Evolutionary conservation across 2,888 invertebrate species (phyloP).

Genomic region (Pharmacophagus antenor): DNA sequence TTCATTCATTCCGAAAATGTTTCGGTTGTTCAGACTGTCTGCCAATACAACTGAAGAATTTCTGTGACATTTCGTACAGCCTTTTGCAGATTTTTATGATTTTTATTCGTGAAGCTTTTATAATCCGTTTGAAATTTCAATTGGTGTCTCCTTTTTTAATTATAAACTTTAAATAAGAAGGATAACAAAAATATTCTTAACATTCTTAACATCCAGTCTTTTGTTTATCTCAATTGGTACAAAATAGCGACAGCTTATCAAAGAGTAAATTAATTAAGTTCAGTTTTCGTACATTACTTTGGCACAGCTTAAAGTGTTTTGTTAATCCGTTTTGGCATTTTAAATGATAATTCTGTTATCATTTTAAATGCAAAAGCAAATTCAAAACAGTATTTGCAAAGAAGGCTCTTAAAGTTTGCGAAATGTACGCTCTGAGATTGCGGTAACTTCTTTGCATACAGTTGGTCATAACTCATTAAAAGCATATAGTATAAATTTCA

Average conservation of each 20-base stretch:
- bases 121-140: background rate
- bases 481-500: constrained; percentile 2
- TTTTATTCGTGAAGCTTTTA: constrained; percentile 9
- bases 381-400: background rate
- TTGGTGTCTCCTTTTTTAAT: background rate
- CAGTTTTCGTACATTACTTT: too few species aligned
- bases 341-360: background rate
- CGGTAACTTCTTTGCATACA: constrained; percentile 1
- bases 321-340: too few species aligned
- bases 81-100: constrained; percentile 8
- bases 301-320: background rate
- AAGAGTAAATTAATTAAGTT: too few species aligned
- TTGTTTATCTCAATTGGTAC: background rate
- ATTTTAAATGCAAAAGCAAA: background rate
- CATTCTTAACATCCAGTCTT: too few species aligned
- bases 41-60: constrained; percentile 37
- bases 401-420: background rate
- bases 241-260: too few species aligned
- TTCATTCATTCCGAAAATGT: constrained; percentile 56
- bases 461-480: constrained; percentile 1
- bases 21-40: constrained; percentile 48
- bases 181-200: background rate
- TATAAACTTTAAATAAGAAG: background rate
- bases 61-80: constrained; percentile 18
- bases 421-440: background rate